Evolutionary conservation across 2,797 vertebrate species (phyloP), one percentile per base, ranked within the genome.

Genomic region (Cheracebus regulus): DNA sequence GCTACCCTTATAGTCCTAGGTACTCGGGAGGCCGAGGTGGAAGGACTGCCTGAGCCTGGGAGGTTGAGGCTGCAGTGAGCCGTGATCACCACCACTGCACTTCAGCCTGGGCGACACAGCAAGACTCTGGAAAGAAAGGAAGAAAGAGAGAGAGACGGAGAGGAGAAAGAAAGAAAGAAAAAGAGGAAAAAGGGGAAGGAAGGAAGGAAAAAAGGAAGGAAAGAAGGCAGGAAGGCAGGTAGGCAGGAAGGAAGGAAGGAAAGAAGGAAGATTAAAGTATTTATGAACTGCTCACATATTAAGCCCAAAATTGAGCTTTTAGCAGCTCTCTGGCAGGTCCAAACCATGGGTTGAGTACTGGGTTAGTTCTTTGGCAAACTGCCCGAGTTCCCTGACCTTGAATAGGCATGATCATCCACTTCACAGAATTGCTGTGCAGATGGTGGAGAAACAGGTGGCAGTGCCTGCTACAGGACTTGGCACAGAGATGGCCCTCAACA

Each of bases 111-210:
- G 61, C 4, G 15, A 67, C 61, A 67, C 30, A 67, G 33, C 15
- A n/a, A 33, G 3, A 67, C 15, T 64, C 61, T 67, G 30, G 17
- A 67, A 67, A 67, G 61, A n/a, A 64, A 33, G 13, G 7, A 61
- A 28, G 57, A 30, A 61, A 30, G 58, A 30, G 58, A 2, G 57
- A 58, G 28, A 1, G 1, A 57, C 28, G 2, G 13, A 6, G 30
- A 15, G 26, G 5, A 2, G 57, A 58, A 12, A 5, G 57, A 58
- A 13, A 5, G 1, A 22, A 57, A 10, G 3, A 9, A 55, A 28
- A 58, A 1, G 4, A 58, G 5, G 1, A 1, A 57, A 28, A 1
- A 12, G 3, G 2, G 52, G 20, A 22, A 55, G 7, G 19, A 1
- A 55, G 1, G 7, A 20, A 52, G 52, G 1, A 20, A 52, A 2